phyloP scores from a whole-genome alignment of 2,888 invertebrate species.

The Myopa testacea region DNA sequence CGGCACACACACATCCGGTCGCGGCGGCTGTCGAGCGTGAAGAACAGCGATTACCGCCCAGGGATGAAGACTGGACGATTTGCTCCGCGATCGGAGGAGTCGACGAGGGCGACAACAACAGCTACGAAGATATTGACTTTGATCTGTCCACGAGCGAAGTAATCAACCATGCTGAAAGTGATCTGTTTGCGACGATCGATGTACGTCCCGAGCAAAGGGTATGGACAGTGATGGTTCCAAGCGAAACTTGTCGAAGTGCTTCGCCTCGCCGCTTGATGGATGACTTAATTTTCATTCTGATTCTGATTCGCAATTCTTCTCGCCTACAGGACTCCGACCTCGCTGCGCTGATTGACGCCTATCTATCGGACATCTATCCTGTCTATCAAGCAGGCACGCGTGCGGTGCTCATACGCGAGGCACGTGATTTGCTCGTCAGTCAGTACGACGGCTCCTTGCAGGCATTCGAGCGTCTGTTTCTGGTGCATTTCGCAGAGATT shows the following conservation, averaged over 20 bases:
- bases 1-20: slow-evolving; percentile 49
- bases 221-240: neutral
- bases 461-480: slow-evolving; percentile 74
- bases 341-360: slow-evolving; percentile 71
- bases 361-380: slow-evolving; percentile 75
- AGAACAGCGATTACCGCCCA: slow-evolving; percentile 20
- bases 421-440: slow-evolving; percentile 76
- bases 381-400: slow-evolving; percentile 72
- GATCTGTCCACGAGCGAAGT: slow-evolving; percentile 35
- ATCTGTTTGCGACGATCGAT: slow-evolving; percentile 44
- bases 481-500: slow-evolving; percentile 73
- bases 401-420: slow-evolving; percentile 76
- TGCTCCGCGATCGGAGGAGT: neutral
- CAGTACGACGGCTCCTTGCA: slow-evolving; percentile 75
- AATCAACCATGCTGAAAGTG: slow-evolving; percentile 34
- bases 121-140: slow-evolving; percentile 53
- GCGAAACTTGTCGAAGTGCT: too few relatives aligned
- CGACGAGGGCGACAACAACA: neutral
- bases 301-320: slow-evolving; percentile 8
- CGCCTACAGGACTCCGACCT: slow-evolving; percentile 53
- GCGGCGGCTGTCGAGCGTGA: slow-evolving; percentile 1
- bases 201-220: slow-evolving; percentile 44
- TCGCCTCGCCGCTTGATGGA: neutral
- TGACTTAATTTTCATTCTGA: slow-evolving; percentile 16
- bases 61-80: slow-evolving; percentile 7